Base-by-base conservation (phyloP, 2,113 vertebrate species). In the Pterophyllum scalare region DNA sequence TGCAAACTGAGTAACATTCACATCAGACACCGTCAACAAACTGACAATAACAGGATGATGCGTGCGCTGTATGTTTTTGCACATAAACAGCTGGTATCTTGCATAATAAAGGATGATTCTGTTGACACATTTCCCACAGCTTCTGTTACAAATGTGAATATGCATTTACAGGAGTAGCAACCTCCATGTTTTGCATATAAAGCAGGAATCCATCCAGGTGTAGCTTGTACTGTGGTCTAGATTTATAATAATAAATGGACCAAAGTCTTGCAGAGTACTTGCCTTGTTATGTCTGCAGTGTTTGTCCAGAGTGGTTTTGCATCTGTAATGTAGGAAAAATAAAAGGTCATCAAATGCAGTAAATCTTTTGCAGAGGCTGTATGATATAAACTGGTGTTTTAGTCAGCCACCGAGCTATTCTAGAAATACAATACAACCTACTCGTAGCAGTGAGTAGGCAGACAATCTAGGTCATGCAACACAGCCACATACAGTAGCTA, bases 391-490 rank as follows among this genome's bases (percentile, higher is more conserved):
- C 7, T 9, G 1, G 5, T 40, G 24, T 46, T 46, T 65, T 82
- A 52, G 46, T 77, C 80, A 64, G 26, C 54, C 58, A 6, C 31
- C 62, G 22, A 61, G 19, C 85, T 85, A 14, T 88, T 83, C 77
- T 75, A 13, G 24, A 82, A 87, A 81, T 77, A 38, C 35, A 86
- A 83, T 77, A 58, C 74, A 79, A 22, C 81, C 83, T 80, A 79
- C 61, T 91, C 77, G 54, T 72, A 62, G 35, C 70, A 70, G 40
- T 81, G 56, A 80, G 81, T 49, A 80, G 79, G 60, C 74, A 82
- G 59, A 80, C 77, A 81, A 90, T 87, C 82, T 86, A 56, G 78
- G 89, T 84, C 87, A 86, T 59, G 38, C 64, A 9, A 35, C 31
- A 40, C 20, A 80, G 65, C 59, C n/a, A 5, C 76, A 57, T 19